Base-by-base conservation (phyloP, 92 coral and sea anemone species). In the Zoanthus gigantus region DNA sequence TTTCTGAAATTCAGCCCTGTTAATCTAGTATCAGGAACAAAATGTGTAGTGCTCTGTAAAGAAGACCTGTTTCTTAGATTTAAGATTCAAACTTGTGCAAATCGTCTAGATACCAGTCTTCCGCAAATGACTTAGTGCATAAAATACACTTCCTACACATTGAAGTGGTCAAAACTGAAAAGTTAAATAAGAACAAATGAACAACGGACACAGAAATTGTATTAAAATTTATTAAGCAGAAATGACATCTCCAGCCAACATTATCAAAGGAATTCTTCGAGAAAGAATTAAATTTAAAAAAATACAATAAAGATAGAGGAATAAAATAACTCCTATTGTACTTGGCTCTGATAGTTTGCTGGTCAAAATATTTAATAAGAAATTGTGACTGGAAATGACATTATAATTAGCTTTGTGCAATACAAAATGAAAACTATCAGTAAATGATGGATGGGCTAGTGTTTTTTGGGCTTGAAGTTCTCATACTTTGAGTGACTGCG, bases 401-500 rank as follows among this genome's bases (percentile, higher is more conserved):
- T 66, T 37, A 37, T 37, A 37, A 37, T 37, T 81, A 28, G 74
- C 46, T 11, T 47, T 81, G 74, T 81, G 85, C 23, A 18, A n/a
- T 66, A 66, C 85, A 81, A 66, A 81, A 56, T 46, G 46, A 71
- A 63, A 65, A 46, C 45, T 48, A 65, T 7, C 61, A 44, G 60
- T 44, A 45, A 66, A 56, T 46, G 72, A 86, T 11, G 58, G 86
- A 14, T 78, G 84, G 60, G 7, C 77, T 77, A 95, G 93, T 95
- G 84, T 89, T 94, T 97, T 91, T 97, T 97, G 83, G 92, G 81
- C 78, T 97, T 97, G 92, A 88, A 84, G 90, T 93, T 96, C 78
- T 97, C 99, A 53, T 97, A 97, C 78, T 95, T 97, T 74, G 96
- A 92, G 88, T 95, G 98, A 60, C 98, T 97, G 76, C 95, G 92